Base-by-base conservation (phyloP, 2,888 invertebrate genomes). In the Perdita meconis region DNA sequence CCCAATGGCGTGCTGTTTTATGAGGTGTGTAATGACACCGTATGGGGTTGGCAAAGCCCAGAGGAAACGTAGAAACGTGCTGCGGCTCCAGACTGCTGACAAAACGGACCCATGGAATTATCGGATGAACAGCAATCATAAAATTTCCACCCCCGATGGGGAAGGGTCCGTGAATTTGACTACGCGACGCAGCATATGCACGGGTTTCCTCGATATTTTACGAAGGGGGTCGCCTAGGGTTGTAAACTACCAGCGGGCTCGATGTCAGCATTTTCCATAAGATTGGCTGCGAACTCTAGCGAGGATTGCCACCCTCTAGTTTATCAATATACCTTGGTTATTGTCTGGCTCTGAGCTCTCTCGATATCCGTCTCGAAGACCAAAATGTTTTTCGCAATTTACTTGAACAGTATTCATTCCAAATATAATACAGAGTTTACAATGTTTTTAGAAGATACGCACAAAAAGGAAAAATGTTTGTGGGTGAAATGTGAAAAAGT, bases 21-120 rank as follows among this genome's bases (percentile, higher is more conserved):
- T 90, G 91, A 88, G 90, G 89, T 90, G 90, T 90, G 90, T 89
- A 91, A 91, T 89, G 89, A 88, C 86, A 83, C 85, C 85, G 86
- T 85, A 86, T 83, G 88, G 86, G 82, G 81, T 81, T 76, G 83
- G 81, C 80, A 86, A 89, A 88, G 86, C 91, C 91, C 92, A 88
- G 83, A 91, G 91, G 92, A 92, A 89, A 90, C 90, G 91, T 92
- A 91, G 92, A 92, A 91, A 83, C 84, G 81, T 2, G 51, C 63
- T 38, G 47, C n/a, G 8, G n/a, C 51, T 13, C 26, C 26, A 50
- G 3, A 44, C 44, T 0, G 13, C 16, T n/a, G 56, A 53, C 26
- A 40, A 19, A 44, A 42, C 30, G 36, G 63, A 47, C 38, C 42
- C 66, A 72, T 47, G 51, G 22, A 78, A 80, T 83, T 84, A 86